A percentile compares a stretch with the other conserved stretches of the same genome.
These are phyloP conservation scores for Tamandua tetradactyla DNA, from an alignment of 2,797 vertebrate genomes.

Conservation along the genomic window DNA sequence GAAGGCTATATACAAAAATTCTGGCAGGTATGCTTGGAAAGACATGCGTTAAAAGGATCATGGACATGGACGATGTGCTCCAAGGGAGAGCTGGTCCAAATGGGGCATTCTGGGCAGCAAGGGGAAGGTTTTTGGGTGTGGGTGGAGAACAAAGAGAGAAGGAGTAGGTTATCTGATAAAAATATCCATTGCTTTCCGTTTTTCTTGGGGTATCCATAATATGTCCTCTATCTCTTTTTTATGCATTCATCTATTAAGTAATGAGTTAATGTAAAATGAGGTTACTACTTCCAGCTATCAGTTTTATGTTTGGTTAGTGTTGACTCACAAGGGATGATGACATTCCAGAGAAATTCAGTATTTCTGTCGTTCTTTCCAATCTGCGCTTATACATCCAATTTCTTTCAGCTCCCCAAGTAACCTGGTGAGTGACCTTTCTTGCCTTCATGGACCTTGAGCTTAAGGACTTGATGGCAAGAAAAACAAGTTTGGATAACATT, in stretches of 20 bases:
- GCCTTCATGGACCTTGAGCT: neutral
- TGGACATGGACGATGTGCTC: neutral
- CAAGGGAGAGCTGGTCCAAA: neutral
- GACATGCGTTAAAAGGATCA: constrained; percentile 9
- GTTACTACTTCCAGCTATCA: neutral
- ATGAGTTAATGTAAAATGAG: constrained; percentile 11
- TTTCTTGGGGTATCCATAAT: neutral
- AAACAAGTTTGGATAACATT: neutral
- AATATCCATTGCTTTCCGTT: neutral
- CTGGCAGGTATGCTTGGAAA: neutral
- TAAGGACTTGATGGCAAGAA: neutral
- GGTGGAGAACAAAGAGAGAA: neutral
- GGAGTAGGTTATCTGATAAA: neutral
- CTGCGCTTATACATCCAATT: neutral
- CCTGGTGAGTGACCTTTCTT: neutral
- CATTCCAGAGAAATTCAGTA: constrained; percentile 11
- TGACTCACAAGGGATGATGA: neutral
- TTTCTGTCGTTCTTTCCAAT: constrained; percentile 15
- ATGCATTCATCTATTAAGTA: neutral
- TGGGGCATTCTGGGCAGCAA: neutral
- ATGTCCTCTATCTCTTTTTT: neutral
- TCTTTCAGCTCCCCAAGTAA: neutral
- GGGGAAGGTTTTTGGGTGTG: neutral
- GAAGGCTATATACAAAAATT: neutral
- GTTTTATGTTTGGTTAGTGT: constrained; percentile 28